Evolutionary conservation across 64 coral and sea anemone genomes (phyloP).

Genomic region (Actinia tenebrosa): DNA sequence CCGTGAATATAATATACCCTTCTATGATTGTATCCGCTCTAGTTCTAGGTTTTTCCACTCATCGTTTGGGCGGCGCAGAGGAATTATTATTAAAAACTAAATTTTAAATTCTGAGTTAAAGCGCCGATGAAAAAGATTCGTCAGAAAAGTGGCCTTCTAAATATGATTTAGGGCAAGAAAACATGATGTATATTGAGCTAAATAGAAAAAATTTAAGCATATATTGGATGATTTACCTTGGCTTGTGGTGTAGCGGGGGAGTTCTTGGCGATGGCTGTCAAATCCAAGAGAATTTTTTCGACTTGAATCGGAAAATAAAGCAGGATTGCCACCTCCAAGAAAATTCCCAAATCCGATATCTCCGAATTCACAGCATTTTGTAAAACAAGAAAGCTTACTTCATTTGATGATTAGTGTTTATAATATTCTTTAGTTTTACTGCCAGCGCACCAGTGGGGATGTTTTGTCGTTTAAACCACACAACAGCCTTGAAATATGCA

Average conservation of each 20-base stretch:
- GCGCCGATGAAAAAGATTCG: neutral
- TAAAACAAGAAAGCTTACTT: neutral
- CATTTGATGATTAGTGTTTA: neutral
- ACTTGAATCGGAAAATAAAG: neutral
- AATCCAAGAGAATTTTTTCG: neutral
- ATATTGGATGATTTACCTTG: neutral
- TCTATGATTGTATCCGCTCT: neutral
- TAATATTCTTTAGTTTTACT: neutral
- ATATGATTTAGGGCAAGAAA: neutral
- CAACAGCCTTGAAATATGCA: neutral
- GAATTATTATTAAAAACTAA: neutral
- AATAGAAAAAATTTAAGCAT: neutral
- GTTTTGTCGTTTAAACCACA: slow-evolving; percentile 16
- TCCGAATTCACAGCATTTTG: neutral
- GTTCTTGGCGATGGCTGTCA: neutral
- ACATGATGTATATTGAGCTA: neutral
- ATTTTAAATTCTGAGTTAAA: neutral
- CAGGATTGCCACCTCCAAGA: neutral
- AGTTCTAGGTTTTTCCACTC: neutral
- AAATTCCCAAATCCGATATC: neutral
- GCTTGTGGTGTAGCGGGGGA: neutral
- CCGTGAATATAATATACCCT: neutral
- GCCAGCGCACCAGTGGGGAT: neutral
- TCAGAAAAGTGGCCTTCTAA: neutral
- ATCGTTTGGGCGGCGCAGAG: neutral